phyloP scores from a whole-genome alignment of 1,140 invertebrate species.

The Wasmannia auropunctata region DNA sequence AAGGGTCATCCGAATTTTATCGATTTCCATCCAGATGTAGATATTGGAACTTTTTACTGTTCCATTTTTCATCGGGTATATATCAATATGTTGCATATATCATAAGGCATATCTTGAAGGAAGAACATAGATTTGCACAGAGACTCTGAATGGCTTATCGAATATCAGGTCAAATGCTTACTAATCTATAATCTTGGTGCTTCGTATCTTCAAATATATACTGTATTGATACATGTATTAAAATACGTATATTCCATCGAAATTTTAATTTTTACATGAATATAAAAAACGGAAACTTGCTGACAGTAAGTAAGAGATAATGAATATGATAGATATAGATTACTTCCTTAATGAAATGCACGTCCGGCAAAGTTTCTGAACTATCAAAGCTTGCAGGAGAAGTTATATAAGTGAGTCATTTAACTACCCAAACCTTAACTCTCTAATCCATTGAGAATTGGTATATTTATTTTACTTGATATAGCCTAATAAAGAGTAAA shows the following conservation, averaged over 20 bases:
- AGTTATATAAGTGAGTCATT: conserved; percentile 47
- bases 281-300: not conserved
- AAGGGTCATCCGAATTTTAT: conserved; percentile 73
- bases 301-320: conserved; percentile 29
- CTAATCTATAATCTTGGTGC: conserved; percentile 18
- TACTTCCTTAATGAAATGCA: conserved; percentile 48
- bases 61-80: conserved; percentile 40
- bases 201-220: not conserved
- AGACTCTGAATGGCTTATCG: not conserved
- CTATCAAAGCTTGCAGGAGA: conserved; percentile 38
- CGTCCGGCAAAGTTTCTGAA: conserved; percentile 8
- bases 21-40: conserved; percentile 66
- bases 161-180: not conserved
- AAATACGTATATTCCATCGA: not conserved
- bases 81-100: conserved; percentile 49
- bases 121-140: conserved; percentile 27
- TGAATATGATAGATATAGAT: conserved; percentile 12
- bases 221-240: too few relatives aligned
- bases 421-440: conserved; percentile 25
- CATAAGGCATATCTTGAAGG: conserved; percentile 13
- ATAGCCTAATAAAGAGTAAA: not conserved
- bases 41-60: conserved; percentile 46
- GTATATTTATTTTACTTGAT: conserved; percentile 43
- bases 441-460: conserved; percentile 2
- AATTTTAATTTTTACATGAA: too few relatives aligned